Conservation (phyloP, 2,888 invertebrate genomes). For the Chydorus sphaericus region DNA sequence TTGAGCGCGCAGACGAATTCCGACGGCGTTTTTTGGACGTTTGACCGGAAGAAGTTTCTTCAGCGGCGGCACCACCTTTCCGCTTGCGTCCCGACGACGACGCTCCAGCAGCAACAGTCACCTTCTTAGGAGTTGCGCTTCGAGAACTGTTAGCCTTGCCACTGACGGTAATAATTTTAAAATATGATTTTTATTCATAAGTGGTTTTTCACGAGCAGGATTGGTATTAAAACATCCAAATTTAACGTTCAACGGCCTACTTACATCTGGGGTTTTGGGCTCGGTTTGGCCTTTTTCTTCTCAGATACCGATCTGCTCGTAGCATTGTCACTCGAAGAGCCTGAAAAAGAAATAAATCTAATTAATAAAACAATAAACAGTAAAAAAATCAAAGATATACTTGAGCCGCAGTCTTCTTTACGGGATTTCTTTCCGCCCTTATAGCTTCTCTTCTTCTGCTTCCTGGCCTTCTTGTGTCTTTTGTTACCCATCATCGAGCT, state of each 20-base stretch:
- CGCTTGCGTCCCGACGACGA: slow-evolving; percentile 15
- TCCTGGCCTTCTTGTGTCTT: slow-evolving; percentile 22
- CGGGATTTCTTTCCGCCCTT: slow-evolving; percentile 33
- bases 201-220: too few species aligned
- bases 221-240: too few species aligned
- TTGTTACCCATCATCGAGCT: slow-evolving; percentile 50
- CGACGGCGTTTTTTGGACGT: slow-evolving; percentile 39
- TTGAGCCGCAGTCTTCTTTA: slow-evolving; percentile 8
- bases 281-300: slow-evolving; percentile 21
- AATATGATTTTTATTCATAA: too few species aligned
- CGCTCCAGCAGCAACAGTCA: slow-evolving; percentile 14
- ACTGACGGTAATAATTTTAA: slow-evolving; percentile 7
- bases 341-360: slow-evolving; percentile 25
- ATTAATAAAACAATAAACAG: background rate
- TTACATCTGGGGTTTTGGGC: slow-evolving; percentile 4
- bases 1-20: slow-evolving; percentile 27
- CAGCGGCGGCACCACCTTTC: slow-evolving; percentile 23
- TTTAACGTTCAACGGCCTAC: background rate
- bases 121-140: slow-evolving; percentile 32
- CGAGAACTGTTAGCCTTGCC: slow-evolving; percentile 39
- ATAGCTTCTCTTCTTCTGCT: slow-evolving; percentile 36
- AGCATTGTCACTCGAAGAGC: slow-evolving; percentile 53
- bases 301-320: slow-evolving; percentile 51
- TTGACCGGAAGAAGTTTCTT: background rate
- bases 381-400: background rate